Evolutionary conservation across 2,888 invertebrate genomes (phyloP).

Genomic region (Epinotia ramella): DNA sequence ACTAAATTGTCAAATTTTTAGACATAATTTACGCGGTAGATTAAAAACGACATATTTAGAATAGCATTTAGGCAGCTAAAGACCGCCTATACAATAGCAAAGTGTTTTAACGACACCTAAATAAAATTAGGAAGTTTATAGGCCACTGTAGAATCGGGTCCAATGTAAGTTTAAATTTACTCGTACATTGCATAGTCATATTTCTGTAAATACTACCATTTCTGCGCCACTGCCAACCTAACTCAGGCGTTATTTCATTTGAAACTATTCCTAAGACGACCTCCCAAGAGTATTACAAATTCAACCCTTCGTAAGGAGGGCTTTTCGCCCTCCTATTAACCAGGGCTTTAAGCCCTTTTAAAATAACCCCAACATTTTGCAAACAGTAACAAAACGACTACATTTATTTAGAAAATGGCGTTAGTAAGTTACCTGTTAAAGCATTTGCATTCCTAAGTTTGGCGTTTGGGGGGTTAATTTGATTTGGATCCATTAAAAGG

Average conservation of each 20-base stretch:
- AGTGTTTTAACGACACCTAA: too few relatives aligned
- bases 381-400: conserved; percentile 6
- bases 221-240: conserved; percentile 14
- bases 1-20: too few relatives aligned
- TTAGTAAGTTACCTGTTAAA: conserved; percentile 7
- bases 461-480: conserved; percentile 13
- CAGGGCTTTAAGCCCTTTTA: conserved; percentile 12
- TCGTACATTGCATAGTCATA: neutral
- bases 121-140: too few relatives aligned
- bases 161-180: too few relatives aligned
- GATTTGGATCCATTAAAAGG: conserved; percentile 1
- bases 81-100: too few relatives aligned
- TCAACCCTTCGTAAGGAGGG: neutral
- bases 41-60: too few relatives aligned
- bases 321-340: too few relatives aligned
- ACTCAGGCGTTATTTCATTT: conserved; percentile 31
- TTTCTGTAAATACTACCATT: neutral
- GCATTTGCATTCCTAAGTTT: conserved; percentile 1
- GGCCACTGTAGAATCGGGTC: too few relatives aligned
- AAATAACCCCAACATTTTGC: neutral
- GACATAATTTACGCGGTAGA: too few relatives aligned
- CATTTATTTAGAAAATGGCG: conserved; percentile 7
- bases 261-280: conserved; percentile 30
- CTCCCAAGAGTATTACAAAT: conserved; percentile 28
- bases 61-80: too few relatives aligned